These are phyloP conservation scores for Luscinia megarhynchos DNA, from an alignment of 2,797 vertebrate genomes.

Conservation along the genomic window DNA sequence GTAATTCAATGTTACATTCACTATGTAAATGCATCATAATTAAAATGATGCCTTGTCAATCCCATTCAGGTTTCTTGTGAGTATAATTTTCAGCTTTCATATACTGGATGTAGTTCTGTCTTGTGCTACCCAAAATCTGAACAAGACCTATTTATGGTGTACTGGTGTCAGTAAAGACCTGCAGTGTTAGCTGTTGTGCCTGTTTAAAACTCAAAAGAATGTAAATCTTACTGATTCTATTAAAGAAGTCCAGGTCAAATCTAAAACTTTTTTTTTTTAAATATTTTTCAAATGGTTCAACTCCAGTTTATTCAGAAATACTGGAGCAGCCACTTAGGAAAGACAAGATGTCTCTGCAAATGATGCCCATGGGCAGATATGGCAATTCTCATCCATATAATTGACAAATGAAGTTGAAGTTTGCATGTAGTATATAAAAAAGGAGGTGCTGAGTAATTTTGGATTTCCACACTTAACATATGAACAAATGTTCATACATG, in stretches of 20 bases:
- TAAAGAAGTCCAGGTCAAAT: not conserved
- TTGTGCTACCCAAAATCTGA: not conserved
- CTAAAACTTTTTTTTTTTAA: not conserved
- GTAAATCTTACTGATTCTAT: not conserved
- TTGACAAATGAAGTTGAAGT: not conserved
- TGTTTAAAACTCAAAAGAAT: not conserved
- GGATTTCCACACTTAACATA: not conserved
- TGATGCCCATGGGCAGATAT: not conserved
- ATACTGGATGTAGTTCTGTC: not conserved
- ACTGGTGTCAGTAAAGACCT: not conserved
- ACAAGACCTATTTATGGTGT: not conserved
- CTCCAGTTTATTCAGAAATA: not conserved
- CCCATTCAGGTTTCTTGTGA: conserved; percentile 8
- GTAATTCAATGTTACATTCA: not conserved
- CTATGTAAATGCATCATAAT: conserved; percentile 33
- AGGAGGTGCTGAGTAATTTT: not conserved
- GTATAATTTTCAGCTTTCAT: conserved; percentile 30
- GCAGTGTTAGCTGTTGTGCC: not conserved
- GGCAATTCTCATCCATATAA: not conserved
- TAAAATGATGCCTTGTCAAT: conserved; percentile 52
- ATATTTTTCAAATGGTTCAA: not conserved
- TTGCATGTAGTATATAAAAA: not conserved
- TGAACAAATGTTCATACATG: not conserved
- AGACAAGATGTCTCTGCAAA: not conserved
- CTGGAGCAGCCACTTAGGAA: not conserved